Evolutionary conservation across 2,888 invertebrate genomes (phyloP), one percentile per base, ranked within the genome.

Genomic region (Sialis lutaria): DNA sequence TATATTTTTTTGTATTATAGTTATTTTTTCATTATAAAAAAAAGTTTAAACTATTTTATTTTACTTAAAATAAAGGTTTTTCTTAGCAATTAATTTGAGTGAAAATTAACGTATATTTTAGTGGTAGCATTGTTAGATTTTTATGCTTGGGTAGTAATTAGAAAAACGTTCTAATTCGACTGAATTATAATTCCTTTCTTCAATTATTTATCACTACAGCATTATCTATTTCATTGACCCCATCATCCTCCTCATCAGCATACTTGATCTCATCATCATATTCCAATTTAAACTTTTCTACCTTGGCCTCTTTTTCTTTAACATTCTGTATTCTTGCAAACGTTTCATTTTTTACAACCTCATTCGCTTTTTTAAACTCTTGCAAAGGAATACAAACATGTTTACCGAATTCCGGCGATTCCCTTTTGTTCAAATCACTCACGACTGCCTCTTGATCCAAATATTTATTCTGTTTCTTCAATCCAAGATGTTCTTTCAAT

Each of bases 391-490:
- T 42, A 10, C 13, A 10, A 9, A 10, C 30, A 10, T 31, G 13
- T 9, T 31, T 42, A 22, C 10, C 30, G 22, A 22, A 22, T 31
- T 31, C 42, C 4, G 42, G 9, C 32, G 42, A 31, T 31, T 8
- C 30, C 22, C 30, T n/a, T 42, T 42, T 42, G 31, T 42, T 42
- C 31, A 42, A 42, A 6, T 10, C 8, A 7, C 75, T 65, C 7
- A 68, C 57, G 0, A 76, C 70, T 41, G 65, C 61, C 50, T 67
- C 66, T 32, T 75, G 73, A 58, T 76, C 76, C 0, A 79, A 77
- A 0, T 79, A 78, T 56, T 79, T 78, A 9, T 74, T 74, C 56
- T 80, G 79, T 57, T 79, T 79, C 8, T 76, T 77, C 0, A 81
- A 75, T 55, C 76, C 71, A 35, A 73, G 67, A 44, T 58, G 62